Evolutionary conservation across 1,140 invertebrate genomes (phyloP).

Genomic region (Lerema accius): DNA sequence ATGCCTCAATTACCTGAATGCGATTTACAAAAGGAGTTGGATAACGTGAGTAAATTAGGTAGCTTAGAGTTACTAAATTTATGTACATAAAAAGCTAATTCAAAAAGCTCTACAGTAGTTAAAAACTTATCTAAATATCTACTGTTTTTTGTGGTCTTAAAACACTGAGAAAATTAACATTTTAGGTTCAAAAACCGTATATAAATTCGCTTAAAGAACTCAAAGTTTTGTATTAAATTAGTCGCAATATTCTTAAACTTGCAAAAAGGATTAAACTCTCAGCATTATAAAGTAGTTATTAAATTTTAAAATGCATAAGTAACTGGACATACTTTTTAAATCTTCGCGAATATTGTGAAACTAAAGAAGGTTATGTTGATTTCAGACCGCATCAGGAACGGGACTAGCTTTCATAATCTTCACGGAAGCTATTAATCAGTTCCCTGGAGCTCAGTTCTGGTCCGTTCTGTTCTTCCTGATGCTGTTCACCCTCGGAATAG

Average conservation of each 20-base stretch:
- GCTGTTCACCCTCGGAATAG: constrained; percentile 97
- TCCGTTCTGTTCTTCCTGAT: constrained; percentile 97
- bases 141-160: too few species aligned
- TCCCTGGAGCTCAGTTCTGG: constrained; percentile 97
- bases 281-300: too few species aligned
- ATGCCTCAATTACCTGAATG: constrained; percentile 89
- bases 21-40: constrained; percentile 93
- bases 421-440: constrained; percentile 98
- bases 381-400: constrained; percentile 95
- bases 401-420: constrained; percentile 98
- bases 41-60: constrained; percentile 88
- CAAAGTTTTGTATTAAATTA: constrained; percentile 10
- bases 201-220: too few species aligned
- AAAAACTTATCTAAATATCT: too few species aligned
- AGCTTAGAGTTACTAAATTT: not conserved
- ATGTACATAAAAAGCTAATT: too few species aligned
- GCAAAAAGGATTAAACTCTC: not conserved
- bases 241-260: not conserved
- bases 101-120: too few species aligned
- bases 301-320: too few species aligned
- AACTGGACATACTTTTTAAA: too few species aligned
- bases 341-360: too few species aligned
- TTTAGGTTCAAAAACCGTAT: not conserved
- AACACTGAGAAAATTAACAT: constrained; percentile 1
- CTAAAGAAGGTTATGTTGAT: too few species aligned